Evolutionary conservation across 2,113 vertebrate species (phyloP), one percentile per base, ranked within the genome.

Genomic region (Tauraco erythrolophus): DNA sequence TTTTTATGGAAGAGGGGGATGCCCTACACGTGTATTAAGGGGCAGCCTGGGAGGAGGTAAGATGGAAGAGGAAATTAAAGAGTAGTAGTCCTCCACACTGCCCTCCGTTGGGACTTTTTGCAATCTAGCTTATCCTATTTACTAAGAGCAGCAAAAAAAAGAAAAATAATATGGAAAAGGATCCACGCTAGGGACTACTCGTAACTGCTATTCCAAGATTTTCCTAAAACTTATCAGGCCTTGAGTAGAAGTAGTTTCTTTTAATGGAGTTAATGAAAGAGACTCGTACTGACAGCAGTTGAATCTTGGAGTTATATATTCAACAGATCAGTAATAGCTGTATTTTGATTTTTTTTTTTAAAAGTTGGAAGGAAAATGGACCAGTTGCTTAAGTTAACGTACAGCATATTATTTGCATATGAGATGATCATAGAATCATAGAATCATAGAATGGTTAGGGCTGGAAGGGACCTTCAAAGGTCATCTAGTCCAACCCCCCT

Each of bases 21-120:
- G 14, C 31, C 18, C 51, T 45, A 4, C 24, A 5, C 5, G 0
- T 30, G 22, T 43, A 39, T 89, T 82, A 88, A 89, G 61, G 51
- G 56, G 45, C 45, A 81, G 31, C n/a, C 41, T 66, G 43, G 39
- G 43, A n/a, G 48, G 56, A 84, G 66, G 24, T 66, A 35, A 62
- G 51, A n/a, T 33, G 48, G 61, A 65, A 92, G 74, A 89, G 81
- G 61, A 92, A 75, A 89, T 88, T n/a, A 53, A 93, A 66, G 70
- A 72, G 65, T 39, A 14, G 14, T 53, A 15, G 33, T 60, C 37
- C 25, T 46, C 25, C 8, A 28, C 2, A 3, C 28, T 83, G 53
- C 58, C 62, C 9, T 84, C 33, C 39, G 0, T 57, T 30, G 33
- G 72, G 56, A 66, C 28, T 41, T 70, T 14, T 12, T 66, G 41